Conservation (phyloP, 1,140 invertebrate species). For the Aphidius gifuensis region DNA sequence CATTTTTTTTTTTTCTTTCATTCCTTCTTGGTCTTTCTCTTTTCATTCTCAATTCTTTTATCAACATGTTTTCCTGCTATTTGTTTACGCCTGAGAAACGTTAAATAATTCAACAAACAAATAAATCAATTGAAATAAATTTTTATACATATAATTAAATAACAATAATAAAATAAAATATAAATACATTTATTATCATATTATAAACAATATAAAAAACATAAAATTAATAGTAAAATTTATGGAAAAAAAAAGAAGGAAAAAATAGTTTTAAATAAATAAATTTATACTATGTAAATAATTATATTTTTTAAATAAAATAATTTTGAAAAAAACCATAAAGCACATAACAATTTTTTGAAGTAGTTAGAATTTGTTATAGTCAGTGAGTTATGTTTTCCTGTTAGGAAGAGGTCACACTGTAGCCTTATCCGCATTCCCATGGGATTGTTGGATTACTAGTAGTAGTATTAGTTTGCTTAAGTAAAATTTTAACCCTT, state of each 20-base stretch:
- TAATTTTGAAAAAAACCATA: too few species aligned
- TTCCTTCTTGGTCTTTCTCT: slow-evolving; percentile 1
- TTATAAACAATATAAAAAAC: too few species aligned
- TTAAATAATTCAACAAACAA: slow-evolving; percentile 32
- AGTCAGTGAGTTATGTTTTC: slow-evolving; percentile 38
- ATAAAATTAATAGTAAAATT: too few species aligned
- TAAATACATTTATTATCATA: background rate
- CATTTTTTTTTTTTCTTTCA: background rate
- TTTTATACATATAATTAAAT: background rate
- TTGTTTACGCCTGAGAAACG: slow-evolving; percentile 51
- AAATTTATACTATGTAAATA: too few species aligned
- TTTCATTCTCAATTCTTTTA: background rate
- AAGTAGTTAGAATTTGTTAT: too few species aligned
- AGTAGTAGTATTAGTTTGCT: too few species aligned
- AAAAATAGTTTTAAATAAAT: too few species aligned
- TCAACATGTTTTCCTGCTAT: slow-evolving; percentile 50
- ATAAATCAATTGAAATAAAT: background rate
- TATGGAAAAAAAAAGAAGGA: too few species aligned
- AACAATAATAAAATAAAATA: slow-evolving; percentile 3
- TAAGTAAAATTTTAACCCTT: background rate
- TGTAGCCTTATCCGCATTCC: slow-evolving; percentile 52
- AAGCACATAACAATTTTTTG: too few species aligned
- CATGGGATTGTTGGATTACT: slow-evolving; percentile 34
- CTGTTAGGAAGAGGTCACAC: slow-evolving; percentile 54
- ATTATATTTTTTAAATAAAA: too few species aligned